Evolutionary conservation across 1,140 invertebrate genomes (phyloP), one percentile per base, ranked within the genome.

Genomic region (Nasonia giraulti): DNA sequence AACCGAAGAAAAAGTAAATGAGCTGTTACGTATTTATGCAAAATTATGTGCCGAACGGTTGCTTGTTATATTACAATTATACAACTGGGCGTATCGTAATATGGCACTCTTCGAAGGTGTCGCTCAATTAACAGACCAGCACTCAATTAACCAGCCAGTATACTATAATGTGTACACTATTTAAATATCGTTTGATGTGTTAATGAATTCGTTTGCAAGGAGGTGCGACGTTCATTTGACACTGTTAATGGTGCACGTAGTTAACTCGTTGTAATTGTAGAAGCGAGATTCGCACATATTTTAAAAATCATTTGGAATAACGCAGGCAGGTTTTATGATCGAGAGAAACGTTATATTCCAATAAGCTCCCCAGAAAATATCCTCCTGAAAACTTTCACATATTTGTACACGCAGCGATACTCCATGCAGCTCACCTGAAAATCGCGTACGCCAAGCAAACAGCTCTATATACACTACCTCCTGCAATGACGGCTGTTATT

Each of bases 21-120:
- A n/a, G 20, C 1, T 20, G 5, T 6, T 2, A 50, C 47, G 8
- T 23, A 11, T 78, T 37, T 40, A 20, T 20, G 1, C 12, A 31
- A 71, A 44, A 75, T 82, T 75, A 81, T 14, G 47, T 75, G n/a
- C 12, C 37, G 10, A n/a, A 14, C 23, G 73, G 33, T 2, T 68
- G 12, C 50, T 1, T 40, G 27, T 66, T 71, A 74, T 40, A 33
- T 10, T 75, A 23, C 31, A 82, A 82, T 82, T 83, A 47, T 14
- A 17, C 20, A 8, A 77, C 8, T 14, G 14, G 17, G 40, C 20
- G 37, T 55, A 62, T 82, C 55, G 47, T 47, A 81, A 75, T 40
- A 31, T 82, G n/a, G 5, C 23, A 68, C 55, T 69, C 47, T 31
- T 14, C 8, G 10, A 14, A 55, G 50, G 50, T 69, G 27, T 50